Evolutionary conservation across 2,113 vertebrate genomes (phyloP), one percentile per base, ranked within the genome.

Genomic region (Rhegmatorhina hoffmannsi): DNA sequence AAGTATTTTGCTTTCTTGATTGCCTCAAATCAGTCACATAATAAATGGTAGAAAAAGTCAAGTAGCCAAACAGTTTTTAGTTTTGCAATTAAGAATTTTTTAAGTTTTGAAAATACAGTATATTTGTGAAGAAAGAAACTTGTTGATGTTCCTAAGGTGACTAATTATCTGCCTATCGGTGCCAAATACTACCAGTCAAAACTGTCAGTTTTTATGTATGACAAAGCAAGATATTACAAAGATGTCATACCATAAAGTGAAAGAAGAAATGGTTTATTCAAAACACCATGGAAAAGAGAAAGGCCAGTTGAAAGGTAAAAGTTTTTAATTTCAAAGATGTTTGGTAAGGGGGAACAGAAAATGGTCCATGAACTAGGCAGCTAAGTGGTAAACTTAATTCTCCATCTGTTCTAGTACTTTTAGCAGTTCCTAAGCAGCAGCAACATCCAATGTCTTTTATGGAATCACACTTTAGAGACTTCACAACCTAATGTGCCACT

Each of bases 371-470:
- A 56, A 50, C 17, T 26, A 85, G 74, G 52, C 58, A 94, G 85
- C 66, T 72, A 90, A 93, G 60, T 47, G 82, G 82, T 79, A 87
- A 95, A 63, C 50, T 66, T 78, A 68, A 85, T 72, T 75, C 66
- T 84, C 67, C 91, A 79, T 83, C 86, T 94, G 75, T 78, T 93
- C 62, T 34, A 34, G 74, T 70, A 75, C 44, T 84, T 89, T 17
- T 19, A 87, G 68, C 40, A 87, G 49, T 78, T 87, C 64, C 44
- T 69, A 52, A 91, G 92, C 56, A 88, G 67, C 36, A 83, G 40
- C 46, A 69, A 46, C 28, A 64, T 90, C 82, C 19, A 38, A 23
- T 73, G 31, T 67, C 64, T 92, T 87, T 76, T 82, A 75, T 36
- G 40, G 74, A 82, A 91, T 64, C 33, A 53, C 50, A 52, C 75